These are phyloP conservation scores for Agrochola litura DNA, from an alignment of 2,888 invertebrate genomes.

Conservation along the genomic window DNA sequence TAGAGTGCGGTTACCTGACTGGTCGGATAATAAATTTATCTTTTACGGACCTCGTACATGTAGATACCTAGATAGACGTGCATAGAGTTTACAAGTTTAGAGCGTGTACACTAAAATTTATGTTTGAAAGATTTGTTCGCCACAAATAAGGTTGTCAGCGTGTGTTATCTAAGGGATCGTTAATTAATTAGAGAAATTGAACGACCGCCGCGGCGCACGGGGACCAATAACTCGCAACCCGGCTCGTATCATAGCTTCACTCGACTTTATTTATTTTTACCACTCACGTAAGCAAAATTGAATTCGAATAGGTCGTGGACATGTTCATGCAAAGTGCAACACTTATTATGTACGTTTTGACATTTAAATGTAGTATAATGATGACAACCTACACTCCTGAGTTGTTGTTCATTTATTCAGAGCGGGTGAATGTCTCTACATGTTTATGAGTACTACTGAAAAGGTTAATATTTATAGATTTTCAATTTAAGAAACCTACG, in stretches of 20 bases:
- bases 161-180: constrained; percentile 89
- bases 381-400: constrained; percentile 61
- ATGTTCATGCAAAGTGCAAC: constrained; percentile 74
- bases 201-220: constrained; percentile 86
- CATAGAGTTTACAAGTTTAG: constrained; percentile 88
- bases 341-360: constrained; percentile 67
- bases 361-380: constrained; percentile 65
- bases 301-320: constrained; percentile 83
- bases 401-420: constrained; percentile 59
- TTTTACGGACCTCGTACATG: constrained; percentile 79
- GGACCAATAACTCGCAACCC: constrained; percentile 90
- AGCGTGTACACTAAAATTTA: constrained; percentile 89
- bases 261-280: constrained; percentile 89
- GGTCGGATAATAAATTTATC: constrained; percentile 80
- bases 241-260: constrained; percentile 89
- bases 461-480: constrained; percentile 30
- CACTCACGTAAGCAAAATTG: constrained; percentile 90
- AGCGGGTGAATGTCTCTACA: constrained; percentile 55
- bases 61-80: constrained; percentile 79
- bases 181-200: constrained; percentile 91
- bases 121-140: constrained; percentile 90
- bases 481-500: constrained; percentile 16
- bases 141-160: constrained; percentile 91
- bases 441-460: constrained; percentile 38
- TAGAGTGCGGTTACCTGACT: constrained; percentile 65